Evolutionary conservation across 1,140 invertebrate species (phyloP), one percentile per base, ranked within the genome.

Genomic region (Phortica variegata): DNA sequence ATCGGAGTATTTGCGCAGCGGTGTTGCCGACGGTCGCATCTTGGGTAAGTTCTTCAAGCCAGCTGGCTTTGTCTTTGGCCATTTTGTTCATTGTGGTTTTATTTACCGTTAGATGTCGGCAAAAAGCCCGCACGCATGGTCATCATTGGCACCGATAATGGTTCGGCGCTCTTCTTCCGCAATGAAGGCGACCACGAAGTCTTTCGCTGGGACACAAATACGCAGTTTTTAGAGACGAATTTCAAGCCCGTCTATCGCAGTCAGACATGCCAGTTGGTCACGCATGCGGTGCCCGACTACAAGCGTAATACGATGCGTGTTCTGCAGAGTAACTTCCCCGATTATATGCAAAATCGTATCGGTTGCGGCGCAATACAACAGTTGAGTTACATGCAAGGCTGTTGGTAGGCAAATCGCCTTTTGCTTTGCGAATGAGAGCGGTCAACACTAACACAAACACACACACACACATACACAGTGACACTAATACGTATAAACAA

Each of bases 301-400:
- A 80, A 77, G 20, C 70, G 78, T 2, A 75, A 73, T n/a, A 73
- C 75, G 38, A 82, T 85, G 78, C 68, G 83, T 6, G 76, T 84
- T 3, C 60, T 86, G 31, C 81, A 85, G 56, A 82, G 81, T 39
- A 85, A 85, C 60, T 84, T 85, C 60, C 81, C 78, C 0, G 83
- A 85, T 72, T 86, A 77, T 56, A 79, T 85, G 60, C 77, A 81
- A 40, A 80, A 80, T 42, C 82, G 78, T 8, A 79, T 84, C 12
- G 84, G 84, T 10, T 83, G 82, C 54, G 83, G 82, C 3, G 78
- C 78, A 20, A 74, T 79, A 10, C 82, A 84, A 50, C 77, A 79
- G 12, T 59, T 83, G n/a, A 71, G 54, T 12, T 45, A 81, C 16
- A 77, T 83, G 73, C 78, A 77, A 56, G 76, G 73, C 6, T 76